Base-by-base conservation (phyloP, 2,797 vertebrate genomes). In the Poecile montanus region DNA sequence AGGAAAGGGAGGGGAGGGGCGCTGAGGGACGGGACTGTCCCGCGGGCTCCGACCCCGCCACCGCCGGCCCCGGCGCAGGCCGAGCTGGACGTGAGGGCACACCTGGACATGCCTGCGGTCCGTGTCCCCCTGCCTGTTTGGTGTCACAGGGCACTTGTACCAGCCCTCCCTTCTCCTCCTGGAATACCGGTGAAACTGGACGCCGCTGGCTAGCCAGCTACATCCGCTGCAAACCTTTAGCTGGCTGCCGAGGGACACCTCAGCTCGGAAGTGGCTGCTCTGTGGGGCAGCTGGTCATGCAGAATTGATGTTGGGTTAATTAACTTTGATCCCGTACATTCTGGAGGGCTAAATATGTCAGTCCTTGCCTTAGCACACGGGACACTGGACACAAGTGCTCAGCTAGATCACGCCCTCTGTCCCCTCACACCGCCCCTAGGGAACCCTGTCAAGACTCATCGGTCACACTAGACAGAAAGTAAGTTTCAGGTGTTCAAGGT, bases 371-470 rank as follows among this genome's bases (percentile, higher is more conserved):
- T 53, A 3, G 18, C 50, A 19, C 44, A 2, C 13, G 2, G 76
- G 27, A 34, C 11, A 2, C 4, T 21, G 15, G 56, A 20, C 58
- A 4, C 32, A 17, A 6, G 38, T 19, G 12, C 51, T 32, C 38
- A 19, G 54, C 27, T 7, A 4, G 17, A 45, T 36, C 36, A 4
- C 50, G 4, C 9, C 53, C 32, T 40, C 36, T 7, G 0, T 20
- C n/a, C 25, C 40, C 61, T 30, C 9, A 1, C 48, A 20, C 47
- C 1, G 2, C 4, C 12, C 26, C 0, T 1, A 9, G 5, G 1
- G 26, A 47, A 9, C 29, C 3, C 34, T 38, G 14, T 7, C 53
- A 26, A 38, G 60, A 17, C 47, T 27, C 53, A 6, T 16, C 40
- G 13, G 20, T 22, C 34, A 16, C 47, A 17, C 22, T 5, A 13